These are phyloP conservation scores for Pseudomyrmex cubaensis DNA, from an alignment of 1,140 invertebrate species.

Conservation along the genomic window DNA sequence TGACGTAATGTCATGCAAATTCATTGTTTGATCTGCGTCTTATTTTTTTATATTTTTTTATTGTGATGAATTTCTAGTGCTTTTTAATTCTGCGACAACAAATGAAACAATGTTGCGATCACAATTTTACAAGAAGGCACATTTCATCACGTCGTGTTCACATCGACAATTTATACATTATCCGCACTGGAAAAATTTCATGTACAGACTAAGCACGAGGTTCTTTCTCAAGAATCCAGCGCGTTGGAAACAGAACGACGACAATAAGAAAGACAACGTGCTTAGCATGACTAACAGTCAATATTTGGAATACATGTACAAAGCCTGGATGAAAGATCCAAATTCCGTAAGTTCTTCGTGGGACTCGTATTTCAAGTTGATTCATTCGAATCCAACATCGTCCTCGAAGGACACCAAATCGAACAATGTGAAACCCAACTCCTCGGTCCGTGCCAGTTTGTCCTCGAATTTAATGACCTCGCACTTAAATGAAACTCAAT, in stretches of 20 bases:
- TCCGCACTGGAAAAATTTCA: not conserved
- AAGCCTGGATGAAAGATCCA: slow-evolving; percentile 69
- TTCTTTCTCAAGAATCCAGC: not conserved
- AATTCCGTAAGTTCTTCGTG: slow-evolving; percentile 79
- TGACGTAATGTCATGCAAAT: slow-evolving; percentile 16
- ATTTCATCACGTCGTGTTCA: not conserved
- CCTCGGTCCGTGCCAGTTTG: not conserved
- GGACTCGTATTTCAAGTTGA: slow-evolving; percentile 82
- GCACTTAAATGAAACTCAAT: not conserved
- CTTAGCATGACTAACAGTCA: slow-evolving; percentile 70
- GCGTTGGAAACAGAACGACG: slow-evolving; percentile 45
- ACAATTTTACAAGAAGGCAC: not conserved
- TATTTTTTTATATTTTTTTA: not conserved
- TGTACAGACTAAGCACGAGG: not conserved
- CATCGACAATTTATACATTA: not conserved
- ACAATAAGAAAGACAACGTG: slow-evolving; percentile 30
- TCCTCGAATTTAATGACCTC: not conserved
- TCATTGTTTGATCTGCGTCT: not conserved
- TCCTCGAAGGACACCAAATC: not conserved
- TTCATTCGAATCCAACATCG: slow-evolving; percentile 31
- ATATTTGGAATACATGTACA: slow-evolving; percentile 77
- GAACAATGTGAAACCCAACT: not conserved
- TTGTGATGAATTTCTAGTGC: not conserved
- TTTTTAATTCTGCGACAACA: not conserved
- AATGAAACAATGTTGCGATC: slow-evolving; percentile 57